Evolutionary conservation across 1,140 invertebrate genomes (phyloP), one percentile per base, ranked within the genome.

Genomic region (Octopus bimaculoides): DNA sequence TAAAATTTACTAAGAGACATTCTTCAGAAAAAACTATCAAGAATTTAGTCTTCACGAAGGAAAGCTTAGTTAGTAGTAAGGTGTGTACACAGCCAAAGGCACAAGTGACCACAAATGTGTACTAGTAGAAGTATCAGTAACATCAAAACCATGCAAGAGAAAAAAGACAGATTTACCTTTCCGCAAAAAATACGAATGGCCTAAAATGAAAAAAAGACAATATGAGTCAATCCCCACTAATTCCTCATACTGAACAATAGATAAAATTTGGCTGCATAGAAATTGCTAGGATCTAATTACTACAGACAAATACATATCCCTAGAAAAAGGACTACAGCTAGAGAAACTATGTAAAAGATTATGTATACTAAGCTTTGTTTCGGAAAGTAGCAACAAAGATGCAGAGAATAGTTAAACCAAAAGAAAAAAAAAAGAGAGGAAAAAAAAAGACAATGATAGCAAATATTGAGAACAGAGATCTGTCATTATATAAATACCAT

Each of bases 111-210:
- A 71, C 66, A 71, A 71, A 71, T 71, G 66, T 71, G 66, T 71
- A 71, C 66, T 71, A 71, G 17, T 71, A 17, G 26, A 20, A 71
- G 66, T 20, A 71, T 71, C 9, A 71, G 66, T 71, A 71, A 71
- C 66, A 71, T 71, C 66, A 71, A 71, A 71, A 71, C 66, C 66
- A 71, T 71, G 66, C 66, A 71, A 71, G 66, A 71, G 66, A 71
- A 71, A 71, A 71, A 71, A 71, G 66, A 71, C 66, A 71, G 66
- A 20, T n/a, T 71, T 71, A 71, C 66, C 66, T 71, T 71, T 71
- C 66, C 66, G 66, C 66, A 71, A 71, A 20, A 71, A 71, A 71
- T 71, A 71, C 66, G 66, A 71, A 71, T 71, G 66, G 66, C 66
- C 66, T 71, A 71, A 71, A 71, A 71, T 71, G 66, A 71, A 71